These are phyloP conservation scores for Erynnis tages DNA, from an alignment of 2,888 invertebrate genomes.

Conservation along the genomic window DNA sequence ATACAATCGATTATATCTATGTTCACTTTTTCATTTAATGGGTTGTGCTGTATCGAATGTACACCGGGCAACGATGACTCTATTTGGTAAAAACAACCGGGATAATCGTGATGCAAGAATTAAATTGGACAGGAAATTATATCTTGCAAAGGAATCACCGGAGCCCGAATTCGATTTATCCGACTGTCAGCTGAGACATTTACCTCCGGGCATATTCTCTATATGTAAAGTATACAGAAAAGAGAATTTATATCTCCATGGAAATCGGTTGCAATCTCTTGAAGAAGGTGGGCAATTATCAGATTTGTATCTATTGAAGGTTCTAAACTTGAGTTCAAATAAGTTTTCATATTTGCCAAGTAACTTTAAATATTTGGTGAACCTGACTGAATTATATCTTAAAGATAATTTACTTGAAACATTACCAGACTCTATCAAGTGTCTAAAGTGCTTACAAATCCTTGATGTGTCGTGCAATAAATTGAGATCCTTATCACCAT, in stretches of 20 bases:
- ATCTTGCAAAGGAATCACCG: constrained; percentile 86
- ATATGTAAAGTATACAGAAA: constrained; percentile 92
- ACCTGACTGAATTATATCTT: constrained; percentile 87
- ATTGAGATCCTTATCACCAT: constrained; percentile 83
- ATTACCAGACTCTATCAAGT: constrained; percentile 86
- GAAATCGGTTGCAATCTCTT: constrained; percentile 86
- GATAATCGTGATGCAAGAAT: constrained; percentile 53
- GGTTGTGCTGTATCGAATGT: constrained; percentile 72
- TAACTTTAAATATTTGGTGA: constrained; percentile 84
- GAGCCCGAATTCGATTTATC: constrained; percentile 91
- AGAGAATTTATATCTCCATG: constrained; percentile 84
- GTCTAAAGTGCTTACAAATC: constrained; percentile 83
- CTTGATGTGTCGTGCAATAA: constrained; percentile 88
- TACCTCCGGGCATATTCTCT: constrained; percentile 90
- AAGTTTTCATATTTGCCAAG: constrained; percentile 83
- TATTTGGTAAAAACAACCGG: constrained; percentile 61
- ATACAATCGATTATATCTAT: constrained; percentile 20
- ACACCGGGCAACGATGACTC: constrained; percentile 60
- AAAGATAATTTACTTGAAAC: constrained; percentile 86
- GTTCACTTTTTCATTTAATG: constrained; percentile 55
- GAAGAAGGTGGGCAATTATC: constrained; percentile 86
- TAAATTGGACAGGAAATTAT: constrained; percentile 68
- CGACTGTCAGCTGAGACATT: constrained; percentile 86
- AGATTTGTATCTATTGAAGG: constrained; percentile 85
- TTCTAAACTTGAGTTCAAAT: constrained; percentile 86